A percentile compares a stretch with the other conserved stretches of the same genome.
Conservation (phyloP, 37 sponge, comb jelly and placozoan species). For the Beroe forskalii region DNA sequence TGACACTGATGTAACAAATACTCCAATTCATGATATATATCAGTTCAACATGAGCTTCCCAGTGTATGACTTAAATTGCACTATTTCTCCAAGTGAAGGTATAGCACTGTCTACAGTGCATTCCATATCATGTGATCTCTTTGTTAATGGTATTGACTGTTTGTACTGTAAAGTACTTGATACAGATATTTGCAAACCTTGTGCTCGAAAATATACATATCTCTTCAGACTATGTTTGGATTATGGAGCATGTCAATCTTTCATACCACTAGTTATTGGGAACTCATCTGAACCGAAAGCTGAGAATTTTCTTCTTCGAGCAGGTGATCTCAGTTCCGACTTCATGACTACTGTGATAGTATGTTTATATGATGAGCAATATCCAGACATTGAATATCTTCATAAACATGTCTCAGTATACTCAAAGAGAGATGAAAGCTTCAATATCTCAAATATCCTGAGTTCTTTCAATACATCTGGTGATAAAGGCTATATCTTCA, state of each 20-base stretch:
- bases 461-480: not conserved
- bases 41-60: slow-evolving; percentile 8
- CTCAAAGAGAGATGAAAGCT: not conserved
- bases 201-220: not conserved
- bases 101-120: not conserved
- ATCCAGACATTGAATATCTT: not conserved
- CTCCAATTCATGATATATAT: not conserved
- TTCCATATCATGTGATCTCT: not conserved
- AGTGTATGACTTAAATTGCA: not conserved
- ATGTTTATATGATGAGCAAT: slow-evolving; percentile 2
- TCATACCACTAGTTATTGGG: not conserved
- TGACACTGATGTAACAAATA: not conserved
- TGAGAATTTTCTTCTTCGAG: not conserved
- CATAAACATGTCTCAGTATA: not conserved
- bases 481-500: not conserved
- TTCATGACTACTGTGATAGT: not conserved
- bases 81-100: not conserved
- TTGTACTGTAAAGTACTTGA: not conserved
- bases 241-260: not conserved
- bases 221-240: not conserved
- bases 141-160: not conserved
- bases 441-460: not conserved
- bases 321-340: not conserved
- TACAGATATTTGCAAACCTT: not conserved
- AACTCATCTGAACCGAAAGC: not conserved